Evolutionary conservation across 2,797 vertebrate genomes (phyloP), one percentile per base, ranked within the genome.

Genomic region (Silurus lanzhouensis): DNA sequence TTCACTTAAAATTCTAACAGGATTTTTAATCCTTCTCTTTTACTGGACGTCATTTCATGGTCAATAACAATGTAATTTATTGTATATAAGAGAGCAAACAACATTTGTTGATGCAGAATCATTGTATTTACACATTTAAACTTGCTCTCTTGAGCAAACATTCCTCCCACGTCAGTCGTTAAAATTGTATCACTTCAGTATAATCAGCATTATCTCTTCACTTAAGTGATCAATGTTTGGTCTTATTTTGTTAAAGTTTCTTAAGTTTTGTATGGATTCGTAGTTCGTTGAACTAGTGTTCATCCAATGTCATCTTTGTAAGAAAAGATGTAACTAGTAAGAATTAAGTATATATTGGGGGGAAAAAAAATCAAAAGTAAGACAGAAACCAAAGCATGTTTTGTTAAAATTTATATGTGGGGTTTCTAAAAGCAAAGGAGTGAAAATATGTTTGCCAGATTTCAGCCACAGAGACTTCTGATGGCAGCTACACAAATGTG

Each of bases 401-500:
- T 31, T 67, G 64, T 52, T 52, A n/a, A 31, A 67, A 31, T 31
- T 2, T 31, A 31, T 31, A 31, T 31, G 27, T 67, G 14, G 14
- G 14, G 25, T 67, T 31, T 67, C 25, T 7, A 6, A 63, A 63
- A 64, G 15, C 31, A 38, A 4, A 68, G 6, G 66, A 2, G 6
- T 38, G 1, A 38, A 68, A 3, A 68, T 31, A 27, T 67, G 17
- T 15, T 67, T 68, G 66, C 66, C 66, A 38, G 66, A 31, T 31
- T 7, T 67, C 14, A 67, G 27, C 14, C 27, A 7, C 31, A 68
- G 27, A 19, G 14, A 68, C 1, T 17, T 68, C 66, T 31, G 25
- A 67, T 31, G 25, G 25, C 25, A 6, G 6, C 6, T 2, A 68
- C 15, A 88, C 81, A 76, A 46, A 75, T 58, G 61, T 81, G 68